phyloP scores from a whole-genome alignment of 1,140 invertebrate genomes.

The Drosophila tsacasi region DNA sequence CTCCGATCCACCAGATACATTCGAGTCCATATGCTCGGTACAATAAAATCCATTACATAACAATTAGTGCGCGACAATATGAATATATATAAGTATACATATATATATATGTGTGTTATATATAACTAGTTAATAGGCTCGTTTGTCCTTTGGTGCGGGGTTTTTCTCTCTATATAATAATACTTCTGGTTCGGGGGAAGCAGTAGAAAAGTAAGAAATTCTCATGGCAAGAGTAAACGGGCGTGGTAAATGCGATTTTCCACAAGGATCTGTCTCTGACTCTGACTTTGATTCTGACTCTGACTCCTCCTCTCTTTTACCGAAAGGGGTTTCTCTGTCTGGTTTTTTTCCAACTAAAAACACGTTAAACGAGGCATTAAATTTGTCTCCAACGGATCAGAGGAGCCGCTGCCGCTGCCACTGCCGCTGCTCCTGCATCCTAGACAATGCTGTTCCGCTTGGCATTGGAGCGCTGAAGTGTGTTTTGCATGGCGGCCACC shows the following conservation, averaged over 20 bases:
- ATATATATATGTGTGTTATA: slow-evolving; percentile 10
- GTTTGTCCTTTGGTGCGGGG: slow-evolving; percentile 71
- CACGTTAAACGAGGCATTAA: slow-evolving; percentile 11
- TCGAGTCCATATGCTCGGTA: slow-evolving; percentile 8
- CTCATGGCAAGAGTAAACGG: slow-evolving; percentile 25
- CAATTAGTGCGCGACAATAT: slow-evolving; percentile 42
- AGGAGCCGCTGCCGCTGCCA: background rate
- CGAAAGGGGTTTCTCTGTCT: background rate
- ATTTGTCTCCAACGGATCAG: slow-evolving; percentile 11
- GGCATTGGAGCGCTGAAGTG: slow-evolving; percentile 61
- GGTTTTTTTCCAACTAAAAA: slow-evolving; percentile 31
- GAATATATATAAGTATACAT: background rate
- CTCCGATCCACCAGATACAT: slow-evolving; percentile 22
- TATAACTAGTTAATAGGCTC: slow-evolving; percentile 63
- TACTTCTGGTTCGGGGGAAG: slow-evolving; percentile 34
- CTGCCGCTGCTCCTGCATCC: background rate
- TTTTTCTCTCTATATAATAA: slow-evolving; percentile 16
- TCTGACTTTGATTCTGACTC: background rate
- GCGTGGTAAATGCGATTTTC: slow-evolving; percentile 64
- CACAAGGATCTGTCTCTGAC: slow-evolving; percentile 31
- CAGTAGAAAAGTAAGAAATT: slow-evolving; percentile 74
- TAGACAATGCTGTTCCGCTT: slow-evolving; percentile 80
- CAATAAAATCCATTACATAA: slow-evolving; percentile 32
- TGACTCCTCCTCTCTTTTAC: background rate
- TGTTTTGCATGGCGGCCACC: slow-evolving; percentile 80